These are phyloP conservation scores for Ranitomeya variabilis DNA, from an alignment of 2,113 vertebrate genomes.

Conservation along the genomic window DNA sequence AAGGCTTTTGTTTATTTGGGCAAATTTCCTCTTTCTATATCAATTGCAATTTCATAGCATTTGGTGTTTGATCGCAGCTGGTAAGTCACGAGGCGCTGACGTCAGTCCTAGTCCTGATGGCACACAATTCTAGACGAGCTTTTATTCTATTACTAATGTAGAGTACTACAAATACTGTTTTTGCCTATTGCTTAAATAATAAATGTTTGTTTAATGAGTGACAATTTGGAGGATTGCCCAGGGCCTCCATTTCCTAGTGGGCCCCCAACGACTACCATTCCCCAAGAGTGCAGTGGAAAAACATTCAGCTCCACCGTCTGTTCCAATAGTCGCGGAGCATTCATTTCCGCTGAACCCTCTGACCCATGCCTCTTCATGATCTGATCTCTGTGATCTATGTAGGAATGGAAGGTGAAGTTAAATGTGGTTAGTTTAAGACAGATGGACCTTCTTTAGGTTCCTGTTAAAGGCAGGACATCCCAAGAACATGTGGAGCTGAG, in stretches of 20 bases:
- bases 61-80: slow-evolving; percentile 31
- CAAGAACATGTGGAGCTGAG: no score
- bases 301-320: not conserved
- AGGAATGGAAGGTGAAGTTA: no score
- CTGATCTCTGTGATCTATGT: no score
- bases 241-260: no score
- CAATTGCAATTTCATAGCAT: slow-evolving; percentile 16
- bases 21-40: slow-evolving; percentile 16
- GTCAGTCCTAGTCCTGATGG: slow-evolving; percentile 12
- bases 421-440: no score
- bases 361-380: no score
- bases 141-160: not conserved
- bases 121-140: not conserved
- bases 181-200: no score
- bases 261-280: no score
- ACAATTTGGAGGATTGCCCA: no score
- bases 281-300: not conserved
- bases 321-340: not conserved
- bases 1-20: slow-evolving; percentile 19
- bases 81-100: slow-evolving; percentile 16
- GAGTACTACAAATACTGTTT: not conserved
- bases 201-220: no score
- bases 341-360: not conserved
- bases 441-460: no score
- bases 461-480: no score